Evolutionary conservation across 2,113 vertebrate genomes (phyloP), one percentile per base, ranked within the genome.

Genomic region (Periophthalmodon schlosseri): DNA sequence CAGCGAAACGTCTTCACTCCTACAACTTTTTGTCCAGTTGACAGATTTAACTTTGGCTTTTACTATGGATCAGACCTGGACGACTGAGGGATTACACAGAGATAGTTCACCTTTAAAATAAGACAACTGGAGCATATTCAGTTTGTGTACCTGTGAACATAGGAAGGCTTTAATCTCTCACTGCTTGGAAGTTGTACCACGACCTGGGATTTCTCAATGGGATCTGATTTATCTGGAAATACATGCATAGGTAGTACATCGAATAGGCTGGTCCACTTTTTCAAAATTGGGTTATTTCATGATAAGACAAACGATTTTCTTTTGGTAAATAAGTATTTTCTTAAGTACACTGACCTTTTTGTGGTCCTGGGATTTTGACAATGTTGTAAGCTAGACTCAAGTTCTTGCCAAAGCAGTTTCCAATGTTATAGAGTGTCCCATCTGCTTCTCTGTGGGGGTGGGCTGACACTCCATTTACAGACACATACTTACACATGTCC

Each of bases 121-220:
- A 58, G 56, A 24, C 21, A 58, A 23, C 10, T 24, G 21, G 23
- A 23, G 60, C 5, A 34, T 63, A 18, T 63, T 5, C 28, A 2
- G 12, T n/a, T 5, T 36, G 4, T 80, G 46, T 24, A 99, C 98
- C 98, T 99, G 94, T 99, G 98, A 4, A 99, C 91, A 2, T 99
- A 99, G 72, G 97, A 99, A 13, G 98, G 98, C 81, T 97, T 99
- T 75, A 99, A 95, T 83, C 97, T 94, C 82, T 99, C 96, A 56
- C 96, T 97, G 92, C 97, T 99, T 44, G 98, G 98, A 63, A 99
- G 95, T 79, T 99, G 97, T 75, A 98, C 95, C 76, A 99, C 88
- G 18, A 99, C 91, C 81, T 96, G 93, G 0, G 94, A 93, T 90
- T 95, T 98, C 80, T 93, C 95, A 2, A 99, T 89, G 0, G 95